Evolutionary conservation across 1,140 invertebrate species (phyloP), one percentile per base, ranked within the genome.

Genomic region (Drosophila sproati): DNA sequence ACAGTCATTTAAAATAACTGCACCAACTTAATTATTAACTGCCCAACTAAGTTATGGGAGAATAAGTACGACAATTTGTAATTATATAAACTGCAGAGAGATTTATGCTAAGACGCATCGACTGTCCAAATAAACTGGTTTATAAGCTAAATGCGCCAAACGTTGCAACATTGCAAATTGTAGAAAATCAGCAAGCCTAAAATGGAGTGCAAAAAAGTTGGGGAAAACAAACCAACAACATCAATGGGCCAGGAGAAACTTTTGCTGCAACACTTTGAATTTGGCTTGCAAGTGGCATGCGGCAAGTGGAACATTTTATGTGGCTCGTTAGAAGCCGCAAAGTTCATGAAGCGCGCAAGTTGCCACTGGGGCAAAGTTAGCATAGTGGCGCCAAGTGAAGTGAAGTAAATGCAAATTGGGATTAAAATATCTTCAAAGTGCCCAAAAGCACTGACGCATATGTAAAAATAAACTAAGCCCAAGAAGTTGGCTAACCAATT

Each of bases 251-350:
- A 45, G 41, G 48, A 8, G 8, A 31, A 73, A 73, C 28, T 73
- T 73, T 73, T 68, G 71, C 71, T 55, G 54, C 74, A 73, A 62
- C 74, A 73, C 57, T 73, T 77, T 73, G 39, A 74, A 77, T 52
- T 77, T 74, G 41, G 64, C 68, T 54, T 48, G 67, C 37, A 52
- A 52, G 59, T 62, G 31, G 57, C 28, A 54, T 8, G 56, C 47
- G 28, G 55, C 61, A 67, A 76, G 67, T 66, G 52, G 56, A 60
- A 67, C 61, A 78, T 72, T 78, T 78, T 76, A 67, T 78, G 77
- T 66, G 73, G 67, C 73, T 76, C 67, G 67, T 78, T 78, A 72
- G 62, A 62, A 57, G 32, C 66, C 76, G 12, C 72, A 75, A 63
- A 76, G 62, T 77, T 72, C 45, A 52, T 50, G 57, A 73, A 52